A percentile compares a stretch with the other conserved stretches of the same genome.
Conservation (phyloP, 2,888 invertebrate genomes). For the Melieria crassipennis region DNA sequence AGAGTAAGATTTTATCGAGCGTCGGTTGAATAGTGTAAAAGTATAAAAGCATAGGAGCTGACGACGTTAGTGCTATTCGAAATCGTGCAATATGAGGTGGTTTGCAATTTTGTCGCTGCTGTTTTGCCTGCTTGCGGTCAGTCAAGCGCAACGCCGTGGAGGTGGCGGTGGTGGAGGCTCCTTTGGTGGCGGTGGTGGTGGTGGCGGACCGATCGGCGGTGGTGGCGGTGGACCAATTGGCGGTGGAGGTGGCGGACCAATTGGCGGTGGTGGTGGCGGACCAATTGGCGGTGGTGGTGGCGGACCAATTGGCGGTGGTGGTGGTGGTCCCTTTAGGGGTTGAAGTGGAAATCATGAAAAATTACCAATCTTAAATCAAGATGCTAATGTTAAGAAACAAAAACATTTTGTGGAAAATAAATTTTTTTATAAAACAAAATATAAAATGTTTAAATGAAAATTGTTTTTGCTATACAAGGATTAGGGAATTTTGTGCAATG, state of each 20-base stretch:
- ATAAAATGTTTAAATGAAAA: too few relatives aligned
- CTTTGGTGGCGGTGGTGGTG: slow-evolving; percentile 33
- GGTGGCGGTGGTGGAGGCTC: slow-evolving; percentile 24
- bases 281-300: slow-evolving; percentile 31
- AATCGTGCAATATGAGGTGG: slow-evolving; percentile 18
- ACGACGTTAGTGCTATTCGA: background rate
- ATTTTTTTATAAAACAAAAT: too few relatives aligned
- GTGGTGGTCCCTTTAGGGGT: slow-evolving; percentile 19
- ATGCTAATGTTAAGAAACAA: too few relatives aligned
- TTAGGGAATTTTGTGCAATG: too few relatives aligned
- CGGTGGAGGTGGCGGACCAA: slow-evolving; percentile 12
- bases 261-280: slow-evolving; percentile 23
- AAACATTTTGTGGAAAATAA: too few relatives aligned
- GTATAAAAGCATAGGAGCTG: too few relatives aligned
- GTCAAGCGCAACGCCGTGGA: slow-evolving; percentile 35
- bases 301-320: too few relatives aligned
- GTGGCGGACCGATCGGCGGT: slow-evolving; percentile 15
- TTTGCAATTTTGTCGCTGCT: slow-evolving; percentile 10
- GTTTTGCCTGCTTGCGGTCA: slow-evolving; percentile 15
- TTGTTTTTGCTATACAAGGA: too few relatives aligned
- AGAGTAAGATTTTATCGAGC: too few relatives aligned
- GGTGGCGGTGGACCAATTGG: slow-evolving; percentile 20
- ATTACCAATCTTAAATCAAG: too few relatives aligned
- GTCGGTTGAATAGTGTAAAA: too few relatives aligned
- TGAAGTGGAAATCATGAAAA: background rate